Base-by-base conservation (phyloP, 2,888 invertebrate genomes). In the Rotaria macrura region DNA sequence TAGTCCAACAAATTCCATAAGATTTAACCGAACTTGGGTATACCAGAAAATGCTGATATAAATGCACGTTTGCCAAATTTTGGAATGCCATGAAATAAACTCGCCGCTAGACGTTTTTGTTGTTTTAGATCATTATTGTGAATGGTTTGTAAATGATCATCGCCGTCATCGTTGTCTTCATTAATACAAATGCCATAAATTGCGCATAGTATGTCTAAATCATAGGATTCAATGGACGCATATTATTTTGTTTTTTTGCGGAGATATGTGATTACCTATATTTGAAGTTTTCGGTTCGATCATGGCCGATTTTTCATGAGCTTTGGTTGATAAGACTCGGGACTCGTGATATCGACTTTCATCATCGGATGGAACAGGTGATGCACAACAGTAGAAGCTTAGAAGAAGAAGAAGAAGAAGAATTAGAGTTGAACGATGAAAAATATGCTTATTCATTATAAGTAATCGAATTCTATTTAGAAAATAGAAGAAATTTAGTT, bases 41-140 rank as follows among this genome's bases (percentile, higher is more conserved):
- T 43, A 20, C 79, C 79, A 43, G 40, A 20, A 40, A 79, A 79
- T 79, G 79, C 79, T 1, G 79, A 25, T 74, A 43, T 3, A 43
- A 74, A 74, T 79, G 43, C n/a, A 25, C 79, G 40, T 43, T 43
- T 79, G 20, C 79, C 79, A 79, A 79, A 79, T 79, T 79, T 79
- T 40, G 79, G 79, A n/a, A 43, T 43, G n/a, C 79, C 79, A 43
- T 79, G 79, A 79, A 79, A 79, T 43, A 79, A n/a, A 34, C 34
- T 14, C 0, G 43, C 3, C 2, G 43, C 25, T 65, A 65, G 20
- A 65, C 65, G 65, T 34, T 65, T 65, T 4, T 65, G 65, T 17
- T 65, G 65, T 17, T 65, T 65, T 34, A 17, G 17, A 17, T 65
- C 65, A 17, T 65, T 34, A 34, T 49, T 17, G 2, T 17, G 14